Evolutionary conservation across 2,113 vertebrate genomes (phyloP).

Genomic region (Apeltes quadracus): DNA sequence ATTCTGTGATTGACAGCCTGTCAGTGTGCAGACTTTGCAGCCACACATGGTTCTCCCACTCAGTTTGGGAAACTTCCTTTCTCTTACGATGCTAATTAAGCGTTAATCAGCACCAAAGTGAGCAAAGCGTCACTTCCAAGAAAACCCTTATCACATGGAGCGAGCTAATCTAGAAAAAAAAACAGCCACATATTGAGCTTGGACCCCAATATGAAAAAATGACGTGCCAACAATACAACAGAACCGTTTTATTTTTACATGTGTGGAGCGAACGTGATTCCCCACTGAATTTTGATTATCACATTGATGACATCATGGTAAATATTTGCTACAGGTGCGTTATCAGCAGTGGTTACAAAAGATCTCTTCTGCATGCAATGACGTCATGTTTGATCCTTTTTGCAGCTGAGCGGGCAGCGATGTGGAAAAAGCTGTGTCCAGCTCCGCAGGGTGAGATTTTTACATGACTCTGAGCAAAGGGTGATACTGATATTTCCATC

Average conservation of each 20-base stretch:
- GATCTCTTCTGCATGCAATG: slow-evolving; percentile 66
- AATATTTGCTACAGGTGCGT: slow-evolving; percentile 49
- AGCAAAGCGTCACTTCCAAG: slow-evolving; percentile 29
- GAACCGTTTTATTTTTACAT: slow-evolving; percentile 37
- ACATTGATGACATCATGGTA: slow-evolving; percentile 35
- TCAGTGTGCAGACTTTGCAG: slow-evolving; percentile 40
- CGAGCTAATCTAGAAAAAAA: slow-evolving; percentile 49
- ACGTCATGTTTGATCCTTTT: slow-evolving; percentile 72
- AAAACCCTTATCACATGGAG: slow-evolving; percentile 40
- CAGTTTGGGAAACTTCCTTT: slow-evolving; percentile 26
- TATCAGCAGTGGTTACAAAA: slow-evolving; percentile 43
- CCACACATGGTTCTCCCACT: slow-evolving; percentile 21
- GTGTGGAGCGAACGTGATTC: slow-evolving; percentile 7
- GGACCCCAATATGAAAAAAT: slow-evolving; percentile 47
- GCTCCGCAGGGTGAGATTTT: slow-evolving; percentile 17
- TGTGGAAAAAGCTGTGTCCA: slow-evolving; percentile 51
- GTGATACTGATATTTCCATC: not conserved
- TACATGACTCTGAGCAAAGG: not conserved
- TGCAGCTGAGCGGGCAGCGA: slow-evolving; percentile 51
- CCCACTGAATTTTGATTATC: slow-evolving; percentile 27
- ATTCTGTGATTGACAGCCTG: slow-evolving; percentile 57
- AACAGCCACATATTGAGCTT: slow-evolving; percentile 57
- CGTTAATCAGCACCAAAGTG: slow-evolving; percentile 52
- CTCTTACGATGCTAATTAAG: slow-evolving; percentile 45
- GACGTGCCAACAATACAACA: slow-evolving; percentile 30